Evolutionary conservation across 1,140 invertebrate genomes (phyloP), one percentile per base, ranked within the genome.

Genomic region (Apis florea): DNA sequence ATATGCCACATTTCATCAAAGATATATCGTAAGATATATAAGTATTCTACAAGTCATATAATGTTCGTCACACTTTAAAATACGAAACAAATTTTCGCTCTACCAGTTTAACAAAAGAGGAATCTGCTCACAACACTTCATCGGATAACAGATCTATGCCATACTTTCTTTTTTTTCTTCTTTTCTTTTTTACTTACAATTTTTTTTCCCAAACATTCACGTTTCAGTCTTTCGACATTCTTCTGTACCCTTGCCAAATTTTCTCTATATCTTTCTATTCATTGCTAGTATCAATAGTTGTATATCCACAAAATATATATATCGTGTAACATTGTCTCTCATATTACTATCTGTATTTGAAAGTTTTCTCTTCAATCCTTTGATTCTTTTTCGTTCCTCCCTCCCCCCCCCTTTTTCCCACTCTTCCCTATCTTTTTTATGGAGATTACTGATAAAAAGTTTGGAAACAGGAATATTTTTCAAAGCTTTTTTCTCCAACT

Each of bases 161-260:
- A 4, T n/a, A 47, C 26, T 40, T 21, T 19, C 17, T 5, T 15
- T 49, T n/a, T 73, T 47, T 24, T 49, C 1, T 17, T n/a, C 15
- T 4, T 6, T 17, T 4, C 5, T n/a, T 59, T 59, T 61, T 61
- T 61, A 2, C n/a, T 61, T 26, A 40, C 56, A 13, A 71, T 40
- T 66, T 17, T n/a, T 17, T 51, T 24, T 24, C 56, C 26, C 6
- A 40, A 53, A 21, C 31, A 8, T 31, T 40, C 61, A 31, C 72
- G 13, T 61, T 66, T 67, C 72, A 19, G 17, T 61, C 61, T 15
- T 24, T 26, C 17, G 19, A 40, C 9, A 17, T 31, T 2, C 26
- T 66, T 67, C 63, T 76, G 70, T 67, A 9, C 51, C 56, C 26
- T 13, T 58, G 51, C 63, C 63, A 67, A 54, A 77, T 77, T 67